Base-by-base conservation (phyloP, 2,797 vertebrate genomes). In the Enteromius unitaeniatus region DNA sequence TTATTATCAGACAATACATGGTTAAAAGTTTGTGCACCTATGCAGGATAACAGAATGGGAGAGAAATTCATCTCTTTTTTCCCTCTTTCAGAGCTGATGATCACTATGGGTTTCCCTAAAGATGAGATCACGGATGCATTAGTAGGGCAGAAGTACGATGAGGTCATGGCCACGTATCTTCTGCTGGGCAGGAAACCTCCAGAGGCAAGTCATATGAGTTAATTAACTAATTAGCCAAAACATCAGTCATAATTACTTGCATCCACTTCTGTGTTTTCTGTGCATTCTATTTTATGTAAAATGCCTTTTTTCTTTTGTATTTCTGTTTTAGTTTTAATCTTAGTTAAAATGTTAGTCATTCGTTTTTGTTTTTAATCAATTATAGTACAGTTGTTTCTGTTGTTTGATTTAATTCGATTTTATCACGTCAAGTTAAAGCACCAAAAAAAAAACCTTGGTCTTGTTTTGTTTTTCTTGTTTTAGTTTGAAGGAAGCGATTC, bases 141-240 rank as follows among this genome's bases (percentile, higher is more conserved):
- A 90, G 92, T 96, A 85, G 94, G 90, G 89, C 97, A 98, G 91
- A 99, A 98, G 91, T 99, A 98, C 0, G 96, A 99, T 86, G 98
- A 99, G 85, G 96, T 99, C 88, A 99, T 99, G 98, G 98, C 98
- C 85, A 99, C 97, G 49, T 99, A 99, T n/a, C 93, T 99, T 85
- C 95, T 99, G 79, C 91, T 99, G 86, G 97, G 98, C 84, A 96
- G 97, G 94, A 99, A 99, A 94, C 95, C 97, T 85, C 96, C 97
- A 17, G 98, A 99, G 95, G 98, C 96, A 92, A 95, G 94, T 90
- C 49, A 34, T 9, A 26, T 4, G 3, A n/a, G 17, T 31, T 28
- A 28, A n/a, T 37, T 4, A 34, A 28, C 8, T 0, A 0, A n/a
- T 14, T n/a, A 37, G 6, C 14, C 19, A 15, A 19, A 64, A 11